A percentile compares a stretch with the other conserved stretches of the same genome.
phyloP scores from a whole-genome alignment of 2,113 vertebrate species.

The human region GRCh38 chr5:143022501-143023000 shows the following conservation, averaged over 20 bases:
- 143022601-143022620: neutral
- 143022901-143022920: neutral
- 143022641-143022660: neutral
- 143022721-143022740: neutral
- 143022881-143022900: neutral
- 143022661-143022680: neutral
- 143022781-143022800: neutral
- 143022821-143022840: too few species aligned
- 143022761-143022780: neutral
- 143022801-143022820: neutral
- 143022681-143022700: neutral
- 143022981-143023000: neutral
- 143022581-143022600: neutral
- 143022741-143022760: neutral
- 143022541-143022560: neutral
- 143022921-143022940: neutral
- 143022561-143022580: neutral
- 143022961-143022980: neutral
- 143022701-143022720: neutral
- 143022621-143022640: neutral
- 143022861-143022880: neutral
- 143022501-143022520: neutral
- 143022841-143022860: neutral
- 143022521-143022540: neutral
- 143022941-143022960: neutral